phyloP scores from a whole-genome alignment of 2,113 vertebrate genomes.

The Ameiurus melas region DNA sequence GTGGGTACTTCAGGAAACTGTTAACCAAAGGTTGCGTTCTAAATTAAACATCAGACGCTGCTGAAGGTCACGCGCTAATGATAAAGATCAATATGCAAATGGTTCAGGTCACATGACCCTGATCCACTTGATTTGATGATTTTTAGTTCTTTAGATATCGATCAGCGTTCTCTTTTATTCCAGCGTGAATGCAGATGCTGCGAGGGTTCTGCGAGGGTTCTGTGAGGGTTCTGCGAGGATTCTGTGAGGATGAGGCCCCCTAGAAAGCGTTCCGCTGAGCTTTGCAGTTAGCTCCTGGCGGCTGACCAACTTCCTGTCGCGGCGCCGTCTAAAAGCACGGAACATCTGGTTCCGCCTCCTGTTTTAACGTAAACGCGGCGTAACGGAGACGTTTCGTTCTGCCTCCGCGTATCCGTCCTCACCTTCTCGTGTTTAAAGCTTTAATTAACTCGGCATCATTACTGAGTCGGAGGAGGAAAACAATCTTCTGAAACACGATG shows the following conservation, averaged over 20 bases:
- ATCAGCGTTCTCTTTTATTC: background rate
- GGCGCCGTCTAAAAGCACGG: background rate
- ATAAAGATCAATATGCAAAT: background rate
- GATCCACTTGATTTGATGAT: background rate
- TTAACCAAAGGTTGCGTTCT: background rate
- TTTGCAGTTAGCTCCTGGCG: background rate
- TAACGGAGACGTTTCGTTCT: slow-evolving; percentile 3
- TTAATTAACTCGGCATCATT: slow-evolving; percentile 18
- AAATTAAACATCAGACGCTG: background rate
- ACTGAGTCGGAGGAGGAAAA: slow-evolving; percentile 3
- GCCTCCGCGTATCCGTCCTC: background rate
- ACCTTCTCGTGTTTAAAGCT: background rate
- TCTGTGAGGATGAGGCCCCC: background rate
- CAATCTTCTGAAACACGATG: background rate
- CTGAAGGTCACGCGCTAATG: background rate
- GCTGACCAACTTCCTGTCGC: background rate
- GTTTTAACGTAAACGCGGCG: background rate
- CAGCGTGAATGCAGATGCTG: background rate
- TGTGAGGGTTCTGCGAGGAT: background rate
- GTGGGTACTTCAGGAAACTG: background rate
- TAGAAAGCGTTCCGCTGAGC: background rate
- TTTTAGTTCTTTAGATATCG: background rate
- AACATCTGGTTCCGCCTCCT: background rate
- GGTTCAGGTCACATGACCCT: background rate
- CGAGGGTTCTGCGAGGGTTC: no score